These are phyloP conservation scores for Nematopogon swammerdamellus DNA, from an alignment of 2,888 invertebrate genomes.

Conservation along the genomic window DNA sequence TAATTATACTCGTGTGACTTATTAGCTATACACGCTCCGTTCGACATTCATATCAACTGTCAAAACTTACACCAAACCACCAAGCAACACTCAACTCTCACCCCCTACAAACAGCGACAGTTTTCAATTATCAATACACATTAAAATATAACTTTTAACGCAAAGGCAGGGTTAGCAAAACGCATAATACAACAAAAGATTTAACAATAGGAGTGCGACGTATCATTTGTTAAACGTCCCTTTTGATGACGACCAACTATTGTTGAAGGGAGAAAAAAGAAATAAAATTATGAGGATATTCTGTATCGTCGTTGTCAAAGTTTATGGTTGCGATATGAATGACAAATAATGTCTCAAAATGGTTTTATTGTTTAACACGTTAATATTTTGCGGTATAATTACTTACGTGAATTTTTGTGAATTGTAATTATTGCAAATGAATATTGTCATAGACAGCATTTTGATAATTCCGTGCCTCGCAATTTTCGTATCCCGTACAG, in stretches of 20 bases:
- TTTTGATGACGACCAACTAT: conserved; percentile 48
- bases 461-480: too few relatives aligned
- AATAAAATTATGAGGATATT: conserved; percentile 23
- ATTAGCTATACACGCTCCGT: conserved; percentile 41
- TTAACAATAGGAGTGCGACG: conserved; percentile 48
- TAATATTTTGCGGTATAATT: too few relatives aligned
- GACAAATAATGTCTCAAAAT: too few relatives aligned
- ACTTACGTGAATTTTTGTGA: too few relatives aligned
- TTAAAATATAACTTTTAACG: not conserved
- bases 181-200: conserved; percentile 46
- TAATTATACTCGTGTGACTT: conserved; percentile 54
- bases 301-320: conserved; percentile 18
- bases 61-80: not conserved
- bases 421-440: too few relatives aligned
- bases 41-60: conserved; percentile 14
- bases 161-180: conserved; percentile 4
- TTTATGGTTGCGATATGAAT: conserved; percentile 24
- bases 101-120: not conserved
- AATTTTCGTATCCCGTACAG: too few relatives aligned
- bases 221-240: conserved; percentile 57
- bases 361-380: too few relatives aligned
- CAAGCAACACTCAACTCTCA: not conserved
- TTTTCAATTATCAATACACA: not conserved
- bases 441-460: too few relatives aligned
- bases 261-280: conserved; percentile 33